Conservation (phyloP, 1,140 invertebrate genomes). For the Littorina saxatilis region DNA sequence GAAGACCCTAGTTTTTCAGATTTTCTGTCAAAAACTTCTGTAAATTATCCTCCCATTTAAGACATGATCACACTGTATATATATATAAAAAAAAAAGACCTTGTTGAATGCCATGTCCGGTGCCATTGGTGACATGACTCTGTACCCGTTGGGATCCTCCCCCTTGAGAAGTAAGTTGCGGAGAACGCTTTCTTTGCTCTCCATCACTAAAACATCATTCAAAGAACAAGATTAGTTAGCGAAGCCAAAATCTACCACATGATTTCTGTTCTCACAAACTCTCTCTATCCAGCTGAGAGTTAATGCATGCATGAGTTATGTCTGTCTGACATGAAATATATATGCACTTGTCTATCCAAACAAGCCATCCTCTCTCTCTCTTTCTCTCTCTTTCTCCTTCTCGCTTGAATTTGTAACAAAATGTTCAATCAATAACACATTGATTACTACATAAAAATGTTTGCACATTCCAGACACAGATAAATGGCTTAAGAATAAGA, state of each 20-base stretch:
- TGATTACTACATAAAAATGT: background rate
- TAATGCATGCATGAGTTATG: too few relatives aligned
- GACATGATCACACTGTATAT: background rate
- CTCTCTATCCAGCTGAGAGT: background rate
- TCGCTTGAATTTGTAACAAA: too few relatives aligned
- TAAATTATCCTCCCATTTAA: background rate
- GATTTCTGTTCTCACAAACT: background rate
- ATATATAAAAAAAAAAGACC: background rate
- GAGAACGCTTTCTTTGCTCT: constrained; percentile 60
- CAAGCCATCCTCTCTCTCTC: background rate
- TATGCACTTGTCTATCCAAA: background rate
- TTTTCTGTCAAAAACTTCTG: background rate
- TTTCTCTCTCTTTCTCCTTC: too few relatives aligned
- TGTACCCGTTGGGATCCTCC: constrained; percentile 67
- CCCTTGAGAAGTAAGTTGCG: constrained; percentile 67
- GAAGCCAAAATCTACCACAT: background rate
- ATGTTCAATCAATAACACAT: background rate
- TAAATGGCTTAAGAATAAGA: background rate
- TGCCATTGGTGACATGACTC: constrained; percentile 39
- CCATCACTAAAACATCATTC: background rate
- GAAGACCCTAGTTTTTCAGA: background rate
- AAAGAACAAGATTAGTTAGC: background rate
- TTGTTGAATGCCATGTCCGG: background rate
- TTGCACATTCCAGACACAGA: background rate
- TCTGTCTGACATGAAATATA: background rate